Evolutionary conservation across 2,888 invertebrate species (phyloP).

Genomic region (Villa cingulata): DNA sequence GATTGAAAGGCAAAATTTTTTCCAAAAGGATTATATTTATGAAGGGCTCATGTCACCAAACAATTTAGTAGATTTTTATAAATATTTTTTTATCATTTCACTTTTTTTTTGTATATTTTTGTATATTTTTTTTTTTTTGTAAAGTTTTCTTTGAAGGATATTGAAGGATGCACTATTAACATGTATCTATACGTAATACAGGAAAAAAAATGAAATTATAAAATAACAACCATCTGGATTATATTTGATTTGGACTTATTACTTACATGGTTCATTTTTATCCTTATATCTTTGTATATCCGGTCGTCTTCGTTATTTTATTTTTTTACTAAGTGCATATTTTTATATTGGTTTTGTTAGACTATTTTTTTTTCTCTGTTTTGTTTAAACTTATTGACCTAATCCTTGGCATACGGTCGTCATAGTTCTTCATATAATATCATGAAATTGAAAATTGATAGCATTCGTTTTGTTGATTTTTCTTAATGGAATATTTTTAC

Average conservation of each 20-base stretch:
- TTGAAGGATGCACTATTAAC: too few relatives aligned
- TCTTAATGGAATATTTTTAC: conserved; percentile 3
- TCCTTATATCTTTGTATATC: too few relatives aligned
- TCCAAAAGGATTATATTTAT: not conserved
- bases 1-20: not conserved
- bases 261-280: too few relatives aligned
- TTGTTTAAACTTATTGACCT: conserved; percentile 8
- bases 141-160: too few relatives aligned
- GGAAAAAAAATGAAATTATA: not conserved
- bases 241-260: conserved; percentile 1
- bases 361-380: not conserved
- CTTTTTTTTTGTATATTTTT: too few relatives aligned
- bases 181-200: too few relatives aligned
- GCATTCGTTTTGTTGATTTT: conserved; percentile 3
- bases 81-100: too few relatives aligned
- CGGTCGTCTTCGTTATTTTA: too few relatives aligned
- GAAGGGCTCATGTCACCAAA: conserved; percentile 1
- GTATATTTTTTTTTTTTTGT: too few relatives aligned
- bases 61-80: too few relatives aligned
- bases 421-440: not conserved
- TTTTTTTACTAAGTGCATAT: too few relatives aligned
- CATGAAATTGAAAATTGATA: conserved; percentile 3
- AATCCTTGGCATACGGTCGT: conserved; percentile 3
- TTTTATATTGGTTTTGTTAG: not conserved
- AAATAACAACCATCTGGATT: conserved; percentile 2